Percentiles rank a stretch among this genome's conserved stretches.
Conservation (phyloP, 2,888 invertebrate genomes). For the Mamestra brassicae region DNA sequence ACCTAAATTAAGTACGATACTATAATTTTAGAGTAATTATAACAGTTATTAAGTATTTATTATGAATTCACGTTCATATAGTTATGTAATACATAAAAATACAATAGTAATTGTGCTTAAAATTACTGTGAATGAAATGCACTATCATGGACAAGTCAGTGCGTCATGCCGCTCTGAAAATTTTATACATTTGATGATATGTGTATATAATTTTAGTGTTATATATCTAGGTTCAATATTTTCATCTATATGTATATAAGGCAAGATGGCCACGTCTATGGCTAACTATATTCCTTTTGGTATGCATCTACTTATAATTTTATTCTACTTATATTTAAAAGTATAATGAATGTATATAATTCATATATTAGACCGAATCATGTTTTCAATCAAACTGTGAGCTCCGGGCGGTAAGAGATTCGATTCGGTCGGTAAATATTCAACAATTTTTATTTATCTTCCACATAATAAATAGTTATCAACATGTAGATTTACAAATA, state of each 20-base stretch:
- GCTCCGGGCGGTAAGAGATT: conserved; percentile 74
- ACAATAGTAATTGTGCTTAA: conserved; percentile 85
- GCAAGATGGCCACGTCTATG: conserved; percentile 90
- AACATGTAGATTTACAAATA: conserved; percentile 91
- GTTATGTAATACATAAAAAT: conserved; percentile 80
- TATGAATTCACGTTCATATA: conserved; percentile 84
- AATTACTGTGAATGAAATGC: conserved; percentile 88
- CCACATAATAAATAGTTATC: conserved; percentile 90
- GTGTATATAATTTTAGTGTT: conserved; percentile 76
- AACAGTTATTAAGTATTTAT: conserved; percentile 89
- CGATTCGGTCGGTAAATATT: conserved; percentile 87
- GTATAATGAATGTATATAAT: conserved; percentile 83
- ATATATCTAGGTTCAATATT: conserved; percentile 71
- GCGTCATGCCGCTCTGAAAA: conserved; percentile 70
- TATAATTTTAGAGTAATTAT: conserved; percentile 87
- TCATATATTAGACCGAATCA: conserved; percentile 85
- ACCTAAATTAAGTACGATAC: conserved; percentile 88
- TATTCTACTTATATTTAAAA: conserved; percentile 82
- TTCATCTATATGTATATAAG: conserved; percentile 75
- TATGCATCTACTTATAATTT: conserved; percentile 78
- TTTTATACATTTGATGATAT: conserved; percentile 78
- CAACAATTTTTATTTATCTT: conserved; percentile 87
- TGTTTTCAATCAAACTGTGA: conserved; percentile 72
- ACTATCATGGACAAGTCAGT: conserved; percentile 86
- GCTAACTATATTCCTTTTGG: conserved; percentile 84